Evolutionary conservation across 2,113 vertebrate genomes (phyloP).

Genomic region (Meleagris gallopavo): DNA sequence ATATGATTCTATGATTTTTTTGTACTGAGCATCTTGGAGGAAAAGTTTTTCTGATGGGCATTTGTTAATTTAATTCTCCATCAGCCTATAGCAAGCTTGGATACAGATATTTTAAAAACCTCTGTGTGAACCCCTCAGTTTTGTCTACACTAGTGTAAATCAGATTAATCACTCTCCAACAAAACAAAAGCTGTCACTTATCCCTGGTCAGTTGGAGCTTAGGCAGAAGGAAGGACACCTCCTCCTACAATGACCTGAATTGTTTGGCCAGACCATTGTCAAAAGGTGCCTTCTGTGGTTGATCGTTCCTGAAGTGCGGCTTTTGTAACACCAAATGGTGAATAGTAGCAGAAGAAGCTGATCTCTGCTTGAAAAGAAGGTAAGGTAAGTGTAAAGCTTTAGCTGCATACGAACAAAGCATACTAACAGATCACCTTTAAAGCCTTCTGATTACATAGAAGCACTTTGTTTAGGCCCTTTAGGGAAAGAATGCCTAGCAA

Average conservation of each 20-base stretch:
- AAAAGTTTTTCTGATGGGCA: background rate
- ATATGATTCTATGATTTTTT: no score
- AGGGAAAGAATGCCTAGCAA: constrained; percentile 54
- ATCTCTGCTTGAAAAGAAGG: background rate
- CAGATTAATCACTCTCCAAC: background rate
- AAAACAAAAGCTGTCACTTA: background rate
- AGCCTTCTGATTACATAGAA: constrained; percentile 15
- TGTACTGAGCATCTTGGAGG: background rate
- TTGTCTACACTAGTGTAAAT: background rate
- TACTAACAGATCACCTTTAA: background rate
- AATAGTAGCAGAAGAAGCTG: background rate
- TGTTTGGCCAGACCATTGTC: background rate
- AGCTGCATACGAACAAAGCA: background rate
- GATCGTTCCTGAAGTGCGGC: background rate
- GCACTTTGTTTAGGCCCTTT: background rate
- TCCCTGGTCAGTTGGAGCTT: background rate
- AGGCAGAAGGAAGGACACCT: fast-evolving
- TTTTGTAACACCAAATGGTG: background rate
- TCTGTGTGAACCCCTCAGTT: fast-evolving
- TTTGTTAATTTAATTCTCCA: background rate
- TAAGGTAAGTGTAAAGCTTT: constrained; percentile 26
- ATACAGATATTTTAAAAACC: background rate
- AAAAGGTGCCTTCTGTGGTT: background rate
- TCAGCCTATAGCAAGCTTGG: background rate
- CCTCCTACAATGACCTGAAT: background rate